Base-by-base conservation (phyloP, 1,140 invertebrate genomes). In the Hermetia illucens region DNA sequence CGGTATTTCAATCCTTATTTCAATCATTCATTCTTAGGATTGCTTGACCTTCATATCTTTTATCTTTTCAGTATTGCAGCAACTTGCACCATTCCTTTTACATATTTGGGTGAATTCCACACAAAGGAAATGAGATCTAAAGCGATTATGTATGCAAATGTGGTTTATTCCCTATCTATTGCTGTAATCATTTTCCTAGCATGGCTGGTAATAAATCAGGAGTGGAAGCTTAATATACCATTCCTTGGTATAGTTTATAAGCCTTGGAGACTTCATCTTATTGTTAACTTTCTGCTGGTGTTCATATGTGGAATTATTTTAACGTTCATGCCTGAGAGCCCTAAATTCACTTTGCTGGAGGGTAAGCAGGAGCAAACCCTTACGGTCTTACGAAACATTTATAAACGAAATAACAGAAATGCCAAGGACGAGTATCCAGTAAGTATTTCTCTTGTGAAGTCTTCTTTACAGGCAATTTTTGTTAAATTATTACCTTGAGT, bases 341-440 rank as follows among this genome's bases (percentile, higher is more conserved):
- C 82, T 0, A 80, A 80, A 51, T 85, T 72, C 52, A 59, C 79
- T 5, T 52, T 80, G 5, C 64, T 68, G 0, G 64, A 69, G 52
- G 73, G 74, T 40, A 64, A 59, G 44, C 50, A 62, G 8, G 58
- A 71, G 1, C 68, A 75, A 42, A 68, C 76, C 6, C 8, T n/a
- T n/a, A n/a, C n/a, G n/a, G n/a, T n/a, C n/a, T n/a, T n/a, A n/a
- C n/a, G n/a, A n/a, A n/a, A n/a, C n/a, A n/a, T n/a, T n/a, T n/a
- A n/a, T n/a, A n/a, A n/a, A n/a, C n/a, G n/a, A n/a, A n/a, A n/a
- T n/a, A n/a, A n/a, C n/a, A n/a, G n/a, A n/a, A n/a, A n/a, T n/a
- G n/a, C n/a, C n/a, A n/a, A n/a, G n/a, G n/a, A n/a, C n/a, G n/a
- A n/a, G n/a, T n/a, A n/a, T n/a, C n/a, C n/a, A n/a, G n/a, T n/a